phyloP scores from a whole-genome alignment of 2,113 vertebrate genomes.

The Axis porcinus region DNA sequence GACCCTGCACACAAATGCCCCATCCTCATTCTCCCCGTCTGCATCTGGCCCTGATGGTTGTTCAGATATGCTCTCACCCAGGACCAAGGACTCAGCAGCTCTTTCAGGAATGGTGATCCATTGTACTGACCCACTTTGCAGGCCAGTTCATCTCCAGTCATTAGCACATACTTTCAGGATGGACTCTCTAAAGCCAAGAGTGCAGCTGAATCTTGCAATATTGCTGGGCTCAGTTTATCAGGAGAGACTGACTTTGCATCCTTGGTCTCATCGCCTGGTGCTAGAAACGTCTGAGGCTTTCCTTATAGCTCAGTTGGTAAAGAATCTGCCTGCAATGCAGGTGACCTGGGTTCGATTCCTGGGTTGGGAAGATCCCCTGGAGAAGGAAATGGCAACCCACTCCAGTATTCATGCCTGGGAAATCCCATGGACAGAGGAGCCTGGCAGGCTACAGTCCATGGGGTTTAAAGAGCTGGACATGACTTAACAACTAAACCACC shows the following conservation, averaged over 20 bases:
- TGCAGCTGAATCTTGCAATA: neutral
- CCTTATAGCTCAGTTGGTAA: neutral
- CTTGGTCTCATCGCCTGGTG: neutral
- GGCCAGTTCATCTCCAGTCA: neutral
- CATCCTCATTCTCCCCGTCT: neutral
- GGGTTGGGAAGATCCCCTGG: neutral
- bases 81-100: neutral
- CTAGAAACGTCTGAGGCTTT: neutral
- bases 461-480: neutral
- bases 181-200: neutral
- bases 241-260: neutral
- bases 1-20: rapidly evolving
- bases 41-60: rapidly evolving
- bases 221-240: neutral
- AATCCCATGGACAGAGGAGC: neutral
- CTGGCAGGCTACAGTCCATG: neutral
- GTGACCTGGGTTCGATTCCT: neutral
- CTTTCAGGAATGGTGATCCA: neutral
- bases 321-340: neutral
- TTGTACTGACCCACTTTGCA: neutral
- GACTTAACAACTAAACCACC: neutral
- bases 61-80: neutral
- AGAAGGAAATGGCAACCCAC: neutral
- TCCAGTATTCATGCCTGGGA: neutral
- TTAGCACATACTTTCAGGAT: neutral